Percentiles rank a stretch among this genome's conserved stretches.
These are phyloP conservation scores for Caranx ignobilis DNA, from an alignment of 2,113 vertebrate genomes.

Conservation along the genomic window DNA sequence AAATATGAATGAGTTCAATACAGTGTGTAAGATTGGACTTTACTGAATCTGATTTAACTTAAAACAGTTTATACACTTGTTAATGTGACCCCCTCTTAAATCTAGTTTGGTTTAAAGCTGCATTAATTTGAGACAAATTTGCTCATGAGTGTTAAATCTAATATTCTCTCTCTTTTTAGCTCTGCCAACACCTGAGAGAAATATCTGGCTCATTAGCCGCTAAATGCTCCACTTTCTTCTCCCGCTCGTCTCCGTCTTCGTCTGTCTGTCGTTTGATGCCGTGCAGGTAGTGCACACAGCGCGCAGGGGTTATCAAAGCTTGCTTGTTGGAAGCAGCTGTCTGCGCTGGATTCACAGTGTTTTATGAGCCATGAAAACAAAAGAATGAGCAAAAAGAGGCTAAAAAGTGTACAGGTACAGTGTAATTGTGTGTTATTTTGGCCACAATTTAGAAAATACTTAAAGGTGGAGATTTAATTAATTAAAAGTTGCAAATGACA, in stretches of 20 bases:
- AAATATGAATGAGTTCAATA: neutral
- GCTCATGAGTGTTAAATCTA: neutral
- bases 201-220: neutral
- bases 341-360: neutral
- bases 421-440: no score
- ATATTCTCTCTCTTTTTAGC: neutral
- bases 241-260: neutral
- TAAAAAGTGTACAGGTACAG: neutral
- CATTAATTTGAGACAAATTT: neutral
- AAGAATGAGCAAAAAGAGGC: neutral
- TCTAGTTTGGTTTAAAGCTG: neutral
- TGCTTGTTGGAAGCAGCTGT: neutral
- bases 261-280: neutral
- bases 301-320: neutral
- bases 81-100: neutral
- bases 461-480: no score
- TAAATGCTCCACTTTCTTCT: neutral
- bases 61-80: neutral
- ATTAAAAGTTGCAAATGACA: no score
- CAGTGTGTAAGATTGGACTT: neutral
- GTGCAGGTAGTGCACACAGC: neutral
- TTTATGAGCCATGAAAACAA: constrained; percentile 9
- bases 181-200: neutral
- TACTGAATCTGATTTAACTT: neutral
- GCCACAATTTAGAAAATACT: no score